These are phyloP conservation scores for Onychorhynchus coronatus DNA, from an alignment of 2,113 vertebrate genomes.

Conservation along the genomic window DNA sequence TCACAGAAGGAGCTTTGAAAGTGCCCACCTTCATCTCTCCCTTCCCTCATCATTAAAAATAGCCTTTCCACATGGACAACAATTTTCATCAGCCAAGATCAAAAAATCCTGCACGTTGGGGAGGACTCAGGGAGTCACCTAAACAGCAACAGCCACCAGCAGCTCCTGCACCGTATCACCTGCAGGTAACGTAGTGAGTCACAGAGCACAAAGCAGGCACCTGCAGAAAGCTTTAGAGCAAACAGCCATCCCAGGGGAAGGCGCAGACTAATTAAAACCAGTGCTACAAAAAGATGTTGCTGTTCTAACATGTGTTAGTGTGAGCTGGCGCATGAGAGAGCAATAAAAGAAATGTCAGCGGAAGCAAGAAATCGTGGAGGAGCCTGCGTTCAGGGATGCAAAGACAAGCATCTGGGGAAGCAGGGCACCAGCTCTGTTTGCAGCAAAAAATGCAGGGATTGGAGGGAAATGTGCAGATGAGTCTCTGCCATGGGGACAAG, in stretches of 20 bases:
- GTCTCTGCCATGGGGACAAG: neutral
- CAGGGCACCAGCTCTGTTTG: neutral
- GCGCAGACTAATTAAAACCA: constrained; percentile 40
- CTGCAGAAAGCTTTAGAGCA: constrained; percentile 23
- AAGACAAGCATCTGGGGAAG: neutral
- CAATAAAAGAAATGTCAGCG: constrained; percentile 37
- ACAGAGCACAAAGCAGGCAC: neutral
- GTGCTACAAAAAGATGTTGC: constrained; percentile 18
- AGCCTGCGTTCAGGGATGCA: neutral
- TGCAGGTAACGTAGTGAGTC: neutral
- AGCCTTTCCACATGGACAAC: neutral
- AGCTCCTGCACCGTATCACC: neutral
- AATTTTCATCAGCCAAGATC: neutral
- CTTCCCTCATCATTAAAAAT: neutral
- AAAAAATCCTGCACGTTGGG: neutral
- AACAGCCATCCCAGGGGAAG: constrained; percentile 3
- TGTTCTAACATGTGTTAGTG: constrained; percentile 11
- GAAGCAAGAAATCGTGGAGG: neutral
- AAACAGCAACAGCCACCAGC: neutral
- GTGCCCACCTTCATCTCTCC: neutral
- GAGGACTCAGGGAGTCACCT: neutral
- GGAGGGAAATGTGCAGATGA: neutral
- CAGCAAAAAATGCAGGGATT: neutral
- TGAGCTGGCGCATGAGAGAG: neutral
- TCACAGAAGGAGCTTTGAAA: neutral